These are phyloP conservation scores for Agrochola macilenta DNA, from an alignment of 2,888 invertebrate genomes.

Conservation along the genomic window DNA sequence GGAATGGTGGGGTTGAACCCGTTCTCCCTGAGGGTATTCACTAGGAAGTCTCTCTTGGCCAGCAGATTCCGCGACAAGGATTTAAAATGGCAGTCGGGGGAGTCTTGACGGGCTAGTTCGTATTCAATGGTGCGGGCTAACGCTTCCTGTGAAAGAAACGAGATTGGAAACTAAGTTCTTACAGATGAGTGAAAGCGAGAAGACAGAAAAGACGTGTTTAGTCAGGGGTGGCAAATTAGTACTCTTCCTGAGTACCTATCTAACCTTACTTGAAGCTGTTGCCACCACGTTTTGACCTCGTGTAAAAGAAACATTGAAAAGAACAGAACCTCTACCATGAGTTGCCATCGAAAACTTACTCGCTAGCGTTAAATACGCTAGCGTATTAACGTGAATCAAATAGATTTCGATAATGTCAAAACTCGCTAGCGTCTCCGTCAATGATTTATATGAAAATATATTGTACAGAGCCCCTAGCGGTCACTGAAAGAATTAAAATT, in stretches of 20 bases:
- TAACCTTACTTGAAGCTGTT: background rate
- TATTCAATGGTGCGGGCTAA: conserved; percentile 96
- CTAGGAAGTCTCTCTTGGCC: conserved; percentile 95
- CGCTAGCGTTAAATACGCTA: no score
- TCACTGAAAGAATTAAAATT: no score
- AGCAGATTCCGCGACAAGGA: conserved; percentile 94
- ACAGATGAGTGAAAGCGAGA: background rate
- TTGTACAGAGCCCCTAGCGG: no score
- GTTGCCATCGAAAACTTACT: no score
- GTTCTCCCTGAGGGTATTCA: conserved; percentile 93
- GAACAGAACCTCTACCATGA: no score
- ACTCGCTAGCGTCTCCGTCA: no score
- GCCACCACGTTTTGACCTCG: no score
- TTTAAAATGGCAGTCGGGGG: conserved; percentile 95
- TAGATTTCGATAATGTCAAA: no score
- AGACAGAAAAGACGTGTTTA: background rate
- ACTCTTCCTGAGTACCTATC: background rate
- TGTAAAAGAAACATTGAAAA: no score
- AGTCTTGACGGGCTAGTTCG: conserved; percentile 93
- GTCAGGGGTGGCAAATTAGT: background rate
- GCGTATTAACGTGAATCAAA: no score
- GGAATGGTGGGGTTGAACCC: conserved; percentile 98
- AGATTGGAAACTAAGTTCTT: background rate
- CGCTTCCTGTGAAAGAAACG: conserved; percentile 93
- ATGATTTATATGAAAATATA: no score